These are phyloP conservation scores for Mesocricetus auratus DNA, from an alignment of 2,113 vertebrate species.

Conservation along the genomic window DNA sequence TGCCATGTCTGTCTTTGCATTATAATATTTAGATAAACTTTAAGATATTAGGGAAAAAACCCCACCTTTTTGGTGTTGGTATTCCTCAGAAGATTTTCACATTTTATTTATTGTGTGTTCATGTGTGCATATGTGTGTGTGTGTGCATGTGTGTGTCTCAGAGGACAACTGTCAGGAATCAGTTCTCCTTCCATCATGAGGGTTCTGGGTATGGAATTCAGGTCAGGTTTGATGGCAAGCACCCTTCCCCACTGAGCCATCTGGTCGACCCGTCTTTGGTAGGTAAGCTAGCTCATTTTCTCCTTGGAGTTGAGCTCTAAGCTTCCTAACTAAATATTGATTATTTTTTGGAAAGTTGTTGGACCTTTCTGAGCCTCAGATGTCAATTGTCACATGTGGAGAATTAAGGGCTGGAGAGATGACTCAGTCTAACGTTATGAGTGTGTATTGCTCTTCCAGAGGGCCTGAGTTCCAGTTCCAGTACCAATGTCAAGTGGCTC, in stretches of 20 bases:
- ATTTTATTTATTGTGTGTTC: background rate
- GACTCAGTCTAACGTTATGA: background rate
- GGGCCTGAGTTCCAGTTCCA: background rate
- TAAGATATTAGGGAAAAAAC: background rate
- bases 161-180: background rate
- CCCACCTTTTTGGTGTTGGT: background rate
- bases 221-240: background rate
- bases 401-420: background rate
- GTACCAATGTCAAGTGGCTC: background rate
- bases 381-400: background rate
- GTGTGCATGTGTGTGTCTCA: background rate
- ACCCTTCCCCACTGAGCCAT: background rate
- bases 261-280: no score
- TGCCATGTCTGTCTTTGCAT: background rate
- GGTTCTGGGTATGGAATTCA: background rate
- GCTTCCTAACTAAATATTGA: background rate
- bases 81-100: background rate
- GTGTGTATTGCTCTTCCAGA: background rate
- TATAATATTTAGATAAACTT: background rate
- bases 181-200: background rate
- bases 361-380: background rate
- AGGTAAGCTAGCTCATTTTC: background rate
- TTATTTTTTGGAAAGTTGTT: conserved; percentile 13
- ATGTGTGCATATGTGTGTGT: background rate
- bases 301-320: background rate